Evolutionary conservation across 2,888 invertebrate genomes (phyloP), one percentile per base, ranked within the genome.

Genomic region (Augochlorella aurata): DNA sequence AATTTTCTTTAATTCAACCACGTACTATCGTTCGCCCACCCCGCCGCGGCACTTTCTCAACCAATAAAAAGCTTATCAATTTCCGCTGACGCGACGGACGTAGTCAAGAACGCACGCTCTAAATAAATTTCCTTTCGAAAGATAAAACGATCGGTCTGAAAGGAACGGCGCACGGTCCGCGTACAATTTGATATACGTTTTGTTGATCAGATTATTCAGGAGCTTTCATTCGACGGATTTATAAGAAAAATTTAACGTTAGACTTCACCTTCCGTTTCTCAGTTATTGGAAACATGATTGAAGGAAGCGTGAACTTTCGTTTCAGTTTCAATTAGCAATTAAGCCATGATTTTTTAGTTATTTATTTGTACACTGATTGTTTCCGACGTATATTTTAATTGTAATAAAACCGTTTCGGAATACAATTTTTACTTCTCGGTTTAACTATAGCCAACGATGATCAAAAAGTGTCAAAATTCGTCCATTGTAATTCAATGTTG

Each of bases 21-120:
- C 68, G 73, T 63, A 38, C 44, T n/a, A 52, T 21, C 79, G 74
- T 18, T 58, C 67, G 73, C 58, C 24, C 29, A 3, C 12, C 21
- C 5, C 50, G 68, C 29, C n/a, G 29, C 24, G 29, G 29, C 70
- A 47, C 47, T 81, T 81, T 77, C 50, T 58, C 70, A n/a, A 38
- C 45, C 70, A 67, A 73, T 81, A 66, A 74, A 73, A 81, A 77
- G 69, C 81, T 81, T 81, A 82, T 81, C 81, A 82, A 82, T 82
- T 81, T 77, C 38, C 81, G 68, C 70, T 77, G 81, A 76, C 67
- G 71, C 71, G 79, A 29, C 44, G 44, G 16, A 49, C 29, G 38
- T 45, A 70, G 65, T 50, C 65, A 49, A 58, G 74, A 65, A 50
- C 67, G 38, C 68, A 52, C 74, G 69, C 16, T 50, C 70, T 74